These are phyloP conservation scores for Botia almorhae DNA, from an alignment of 2,797 vertebrate species.

Conservation along the genomic window DNA sequence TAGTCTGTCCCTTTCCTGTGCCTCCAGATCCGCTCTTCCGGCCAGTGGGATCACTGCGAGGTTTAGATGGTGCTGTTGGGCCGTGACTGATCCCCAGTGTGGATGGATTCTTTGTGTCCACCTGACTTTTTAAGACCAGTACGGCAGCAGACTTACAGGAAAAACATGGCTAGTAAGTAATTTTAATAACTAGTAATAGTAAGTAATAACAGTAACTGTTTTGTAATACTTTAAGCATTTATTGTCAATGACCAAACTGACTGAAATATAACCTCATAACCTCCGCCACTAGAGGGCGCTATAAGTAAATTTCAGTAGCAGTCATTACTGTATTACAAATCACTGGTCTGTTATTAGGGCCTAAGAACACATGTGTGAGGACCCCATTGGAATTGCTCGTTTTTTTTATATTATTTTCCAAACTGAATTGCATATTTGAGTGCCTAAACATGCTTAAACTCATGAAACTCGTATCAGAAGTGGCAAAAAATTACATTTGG, in stretches of 20 bases:
- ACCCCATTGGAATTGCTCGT: no score
- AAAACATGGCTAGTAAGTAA: neutral
- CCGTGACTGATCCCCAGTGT: conserved; percentile 65
- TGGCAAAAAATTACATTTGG: no score
- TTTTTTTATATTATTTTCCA: no score
- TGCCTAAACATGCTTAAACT: no score
- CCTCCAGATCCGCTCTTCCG: conserved; percentile 74
- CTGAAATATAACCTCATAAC: no score
- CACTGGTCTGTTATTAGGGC: neutral
- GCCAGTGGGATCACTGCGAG: conserved; percentile 72
- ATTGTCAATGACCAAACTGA: no score
- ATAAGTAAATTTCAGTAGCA: neutral
- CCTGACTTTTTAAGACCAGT: conserved; percentile 79
- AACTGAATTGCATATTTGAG: no score
- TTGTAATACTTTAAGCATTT: neutral
- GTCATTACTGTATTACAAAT: neutral
- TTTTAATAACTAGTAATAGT: no score
- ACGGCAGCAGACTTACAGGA: conserved; percentile 75
- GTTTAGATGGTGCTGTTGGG: conserved; percentile 64
- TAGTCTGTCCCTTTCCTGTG: conserved; percentile 75
- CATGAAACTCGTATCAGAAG: no score
- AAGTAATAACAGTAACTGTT: neutral
- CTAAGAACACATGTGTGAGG: no score
- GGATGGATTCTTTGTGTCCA: conserved; percentile 76
- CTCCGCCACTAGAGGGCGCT: conserved; percentile 51